Percentiles rank a stretch among this genome's conserved stretches.
These are phyloP conservation scores for Penaeus chinensis DNA, from an alignment of 1,140 invertebrate species.

Conservation along the genomic window DNA sequence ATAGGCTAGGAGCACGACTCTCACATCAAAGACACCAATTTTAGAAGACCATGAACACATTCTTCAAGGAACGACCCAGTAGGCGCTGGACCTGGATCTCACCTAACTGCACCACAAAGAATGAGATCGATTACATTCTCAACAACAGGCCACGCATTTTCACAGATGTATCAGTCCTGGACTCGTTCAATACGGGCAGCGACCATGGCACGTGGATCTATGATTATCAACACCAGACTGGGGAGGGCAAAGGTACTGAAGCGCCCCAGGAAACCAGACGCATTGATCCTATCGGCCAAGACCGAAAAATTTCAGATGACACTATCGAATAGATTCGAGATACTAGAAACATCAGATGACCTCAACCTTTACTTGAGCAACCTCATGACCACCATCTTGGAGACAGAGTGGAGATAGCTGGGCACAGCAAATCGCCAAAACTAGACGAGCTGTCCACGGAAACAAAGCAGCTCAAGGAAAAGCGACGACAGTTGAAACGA, in stretches of 20 bases:
- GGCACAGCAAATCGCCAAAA: not conserved
- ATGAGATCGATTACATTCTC: constrained; percentile 3
- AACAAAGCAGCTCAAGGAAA: not conserved
- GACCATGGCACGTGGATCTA: not conserved
- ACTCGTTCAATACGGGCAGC: not conserved
- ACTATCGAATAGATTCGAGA: not conserved
- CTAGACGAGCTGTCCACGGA: not conserved
- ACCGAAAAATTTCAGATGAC: not conserved
- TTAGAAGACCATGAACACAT: constrained; percentile 17
- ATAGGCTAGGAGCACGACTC: not conserved
- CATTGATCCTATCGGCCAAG: not conserved
- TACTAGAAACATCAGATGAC: not conserved
- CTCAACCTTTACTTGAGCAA: not conserved
- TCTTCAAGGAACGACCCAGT: constrained; percentile 12
- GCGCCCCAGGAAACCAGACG: not conserved
- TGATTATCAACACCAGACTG: constrained; percentile 3
- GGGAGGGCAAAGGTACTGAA: not conserved
- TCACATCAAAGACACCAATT: not conserved
- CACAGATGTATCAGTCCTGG: not conserved
- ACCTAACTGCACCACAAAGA: not conserved
- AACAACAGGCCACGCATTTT: not conserved
- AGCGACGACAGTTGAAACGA: constrained; percentile 1
- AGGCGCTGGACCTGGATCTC: constrained; percentile 7
- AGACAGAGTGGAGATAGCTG: not conserved
- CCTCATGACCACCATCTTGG: not conserved